Base-by-base conservation (phyloP, 2,797 vertebrate species). In the Danio kyathit region DNA sequence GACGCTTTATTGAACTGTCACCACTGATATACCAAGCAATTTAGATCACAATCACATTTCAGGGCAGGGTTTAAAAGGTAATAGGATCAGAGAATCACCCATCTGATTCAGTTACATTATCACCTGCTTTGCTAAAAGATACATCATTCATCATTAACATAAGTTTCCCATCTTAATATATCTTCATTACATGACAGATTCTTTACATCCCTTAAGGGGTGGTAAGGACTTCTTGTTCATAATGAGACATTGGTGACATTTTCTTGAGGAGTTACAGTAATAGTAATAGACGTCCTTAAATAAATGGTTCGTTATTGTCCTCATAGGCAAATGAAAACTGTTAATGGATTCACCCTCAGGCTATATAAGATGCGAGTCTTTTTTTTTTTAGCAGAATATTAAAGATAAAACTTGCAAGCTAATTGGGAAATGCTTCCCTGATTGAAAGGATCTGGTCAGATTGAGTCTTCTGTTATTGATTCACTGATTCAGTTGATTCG, bases 1-100 rank as follows among this genome's bases (percentile, higher is more conserved):
- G 8, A 65, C 1, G n/a, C 14, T 44, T 76, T 76, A 76, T 76
- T 65, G 17, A 74, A 43, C 49, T 65, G 61, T 76, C 74, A 76
- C 38, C 38, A 10, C 12, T 17, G 21, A 65, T 76, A 76, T 65
- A 54, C 40, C 43, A 44, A 10, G 40, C 49, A 16, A 65, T 65
- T 76, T 54, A 65, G 17, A 29, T 44, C 54, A 13, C 48, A 63
- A 51, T 63, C 73, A 64, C 61, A 65, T 65, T 76, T 76, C 43
- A 44, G 60, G 40, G 61, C 60, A 76, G 12, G 21, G 61, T 65
- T 76, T 76, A 76, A 76, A 65, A 54, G 61, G 38, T 48, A 65
- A 54, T 54, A 61, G 49, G 74, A 48, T 76, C 74, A 21, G 38
- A 17, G 51, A 43, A 56, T 56, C 16, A 10, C 67, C 48, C 21